phyloP scores from a whole-genome alignment of 1,140 invertebrate species.

The Wasmannia auropunctata region DNA sequence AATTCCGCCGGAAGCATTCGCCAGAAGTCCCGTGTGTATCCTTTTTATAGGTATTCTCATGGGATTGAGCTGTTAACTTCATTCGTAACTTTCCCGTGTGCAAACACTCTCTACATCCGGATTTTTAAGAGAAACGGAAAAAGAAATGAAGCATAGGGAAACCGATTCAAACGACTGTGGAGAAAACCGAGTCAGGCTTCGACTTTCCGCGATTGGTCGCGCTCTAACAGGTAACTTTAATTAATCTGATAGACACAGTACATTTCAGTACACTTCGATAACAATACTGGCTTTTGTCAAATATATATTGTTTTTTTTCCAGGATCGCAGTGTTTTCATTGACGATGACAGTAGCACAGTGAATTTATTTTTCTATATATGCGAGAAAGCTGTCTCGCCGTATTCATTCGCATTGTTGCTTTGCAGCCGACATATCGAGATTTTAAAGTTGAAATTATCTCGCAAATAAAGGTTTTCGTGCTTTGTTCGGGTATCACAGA shows the following conservation, averaged over 20 bases:
- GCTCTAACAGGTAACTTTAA: conserved; percentile 10
- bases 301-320: conserved; percentile 4
- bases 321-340: background rate
- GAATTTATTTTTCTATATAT: background rate
- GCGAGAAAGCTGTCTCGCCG: background rate
- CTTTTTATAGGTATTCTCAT: background rate
- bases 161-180: background rate
- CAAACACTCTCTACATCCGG: background rate
- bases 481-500: background rate
- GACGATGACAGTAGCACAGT: background rate
- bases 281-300: background rate
- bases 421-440: background rate
- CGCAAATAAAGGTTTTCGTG: background rate
- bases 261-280: background rate
- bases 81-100: background rate
- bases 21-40: background rate
- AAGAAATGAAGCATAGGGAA: background rate
- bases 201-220: background rate
- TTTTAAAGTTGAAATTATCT: background rate
- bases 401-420: background rate
- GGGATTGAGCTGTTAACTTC: background rate
- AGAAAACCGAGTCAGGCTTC: background rate
- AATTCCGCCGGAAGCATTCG: background rate
- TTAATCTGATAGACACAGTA: background rate
- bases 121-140: conserved; percentile 21